A percentile compares a stretch with the other conserved stretches of the same genome.
Conservation (phyloP, 2,888 invertebrate genomes). For the Ramazzottius varieornatus region DNA sequence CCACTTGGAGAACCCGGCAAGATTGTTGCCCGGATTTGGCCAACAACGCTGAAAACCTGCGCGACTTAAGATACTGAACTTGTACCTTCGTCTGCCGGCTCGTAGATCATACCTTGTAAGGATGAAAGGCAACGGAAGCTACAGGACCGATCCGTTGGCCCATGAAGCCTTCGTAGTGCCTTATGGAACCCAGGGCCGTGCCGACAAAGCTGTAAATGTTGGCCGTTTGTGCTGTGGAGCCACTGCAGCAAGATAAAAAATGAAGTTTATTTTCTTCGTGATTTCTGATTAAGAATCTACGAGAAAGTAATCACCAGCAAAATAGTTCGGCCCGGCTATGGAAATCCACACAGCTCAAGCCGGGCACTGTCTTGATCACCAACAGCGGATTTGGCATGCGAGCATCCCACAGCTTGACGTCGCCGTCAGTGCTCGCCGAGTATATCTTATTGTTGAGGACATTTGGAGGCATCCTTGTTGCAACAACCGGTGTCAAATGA, state of each 20-base stretch:
- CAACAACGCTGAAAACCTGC: too few species aligned
- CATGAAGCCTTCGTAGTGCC: conserved; percentile 73
- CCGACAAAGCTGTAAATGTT: conserved; percentile 33
- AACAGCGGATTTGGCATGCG: conserved; percentile 28
- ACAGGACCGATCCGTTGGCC: conserved; percentile 57
- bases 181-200: conserved; percentile 43
- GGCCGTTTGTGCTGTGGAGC: conserved; percentile 35
- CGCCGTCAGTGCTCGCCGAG: conserved; percentile 37
- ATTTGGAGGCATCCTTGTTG: not conserved
- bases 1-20: too few species aligned
- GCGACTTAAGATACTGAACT: too few species aligned
- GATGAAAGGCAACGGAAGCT: conserved; percentile 64
- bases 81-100: too few species aligned
- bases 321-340: conserved; percentile 52
- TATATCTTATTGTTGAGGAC: not conserved
- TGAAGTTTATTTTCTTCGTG: conserved; percentile 5
- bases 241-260: conserved; percentile 18
- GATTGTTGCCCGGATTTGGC: too few species aligned
- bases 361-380: conserved; percentile 38
- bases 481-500: not conserved
- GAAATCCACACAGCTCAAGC: conserved; percentile 53
- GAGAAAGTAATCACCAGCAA: conserved; percentile 45
- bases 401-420: conserved; percentile 33
- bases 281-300: too few species aligned
- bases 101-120: conserved; percentile 56